Percentiles rank a stretch among this genome's conserved stretches.
phyloP scores from a whole-genome alignment of 2,113 vertebrate genomes.

The Leucopternis melanops region DNA sequence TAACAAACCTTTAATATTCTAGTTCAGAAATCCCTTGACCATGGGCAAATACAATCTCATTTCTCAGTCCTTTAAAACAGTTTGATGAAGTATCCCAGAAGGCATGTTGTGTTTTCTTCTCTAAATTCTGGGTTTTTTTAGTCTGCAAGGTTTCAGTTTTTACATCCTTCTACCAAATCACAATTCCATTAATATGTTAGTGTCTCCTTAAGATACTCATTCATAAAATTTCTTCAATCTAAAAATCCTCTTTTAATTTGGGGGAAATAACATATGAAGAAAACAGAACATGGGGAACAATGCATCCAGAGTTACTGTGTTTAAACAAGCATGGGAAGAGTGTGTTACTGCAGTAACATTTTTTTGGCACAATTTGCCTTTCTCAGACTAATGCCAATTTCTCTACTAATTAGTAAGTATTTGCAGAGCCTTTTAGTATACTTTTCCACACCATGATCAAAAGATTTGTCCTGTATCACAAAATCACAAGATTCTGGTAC shows the following conservation, averaged over 20 bases:
- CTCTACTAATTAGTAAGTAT: background rate
- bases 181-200: background rate
- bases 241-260: background rate
- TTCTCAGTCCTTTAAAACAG: conserved; percentile 35
- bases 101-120: conserved; percentile 27
- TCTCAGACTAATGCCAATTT: background rate
- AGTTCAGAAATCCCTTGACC: conserved; percentile 51
- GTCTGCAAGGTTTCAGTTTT: background rate
- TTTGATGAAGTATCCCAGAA: conserved; percentile 47
- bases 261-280: background rate
- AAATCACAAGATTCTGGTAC: background rate
- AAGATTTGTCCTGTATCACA: background rate
- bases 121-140: background rate
- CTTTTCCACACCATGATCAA: background rate
- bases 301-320: background rate
- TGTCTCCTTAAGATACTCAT: background rate
- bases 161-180: background rate
- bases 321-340: background rate
- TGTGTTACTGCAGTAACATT: background rate
- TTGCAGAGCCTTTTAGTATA: background rate
- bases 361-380: background rate
- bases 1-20: conserved; percentile 47
- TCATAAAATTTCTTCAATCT: background rate
- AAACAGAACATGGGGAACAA: background rate
- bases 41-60: conserved; percentile 36